Evolutionary conservation across 53 echinoderm and acorn worm species (phyloP).

Genomic region (Crossaster papposus): DNA sequence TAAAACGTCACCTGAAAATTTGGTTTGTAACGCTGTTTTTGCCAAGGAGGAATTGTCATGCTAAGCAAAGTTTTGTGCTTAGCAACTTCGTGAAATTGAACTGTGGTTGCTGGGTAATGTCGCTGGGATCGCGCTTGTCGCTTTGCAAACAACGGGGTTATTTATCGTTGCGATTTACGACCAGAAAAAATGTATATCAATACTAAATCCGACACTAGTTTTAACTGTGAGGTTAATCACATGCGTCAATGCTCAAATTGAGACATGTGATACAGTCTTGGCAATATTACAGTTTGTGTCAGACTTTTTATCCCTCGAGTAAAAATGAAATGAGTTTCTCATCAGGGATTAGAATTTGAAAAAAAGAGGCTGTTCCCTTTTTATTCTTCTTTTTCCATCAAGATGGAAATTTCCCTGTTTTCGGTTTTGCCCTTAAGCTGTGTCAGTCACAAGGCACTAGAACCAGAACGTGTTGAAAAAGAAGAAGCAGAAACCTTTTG

Average conservation of each 20-base stretch:
- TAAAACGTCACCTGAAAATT: too few relatives aligned
- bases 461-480: neutral
- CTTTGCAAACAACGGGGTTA: constrained; percentile 6
- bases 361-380: too few relatives aligned
- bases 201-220: neutral
- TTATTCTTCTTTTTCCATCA: too few relatives aligned
- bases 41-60: too few relatives aligned
- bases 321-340: too few relatives aligned
- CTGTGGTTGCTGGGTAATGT: constrained; percentile 27
- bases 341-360: too few relatives aligned
- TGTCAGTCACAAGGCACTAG: constrained; percentile 23
- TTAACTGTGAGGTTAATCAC: neutral
- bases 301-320: neutral
- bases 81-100: neutral
- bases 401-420: constrained; percentile 17
- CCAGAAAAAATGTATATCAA: neutral
- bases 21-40: too few relatives aligned
- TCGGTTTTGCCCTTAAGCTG: neutral
- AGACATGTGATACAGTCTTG: neutral
- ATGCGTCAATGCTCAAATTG: neutral
- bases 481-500: neutral
- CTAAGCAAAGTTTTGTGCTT: too few relatives aligned
- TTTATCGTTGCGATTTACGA: neutral
- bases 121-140: neutral
- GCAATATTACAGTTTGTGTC: neutral